Conservation (phyloP, 2,888 invertebrate species). For the Prosopocoilus inquinatus region DNA sequence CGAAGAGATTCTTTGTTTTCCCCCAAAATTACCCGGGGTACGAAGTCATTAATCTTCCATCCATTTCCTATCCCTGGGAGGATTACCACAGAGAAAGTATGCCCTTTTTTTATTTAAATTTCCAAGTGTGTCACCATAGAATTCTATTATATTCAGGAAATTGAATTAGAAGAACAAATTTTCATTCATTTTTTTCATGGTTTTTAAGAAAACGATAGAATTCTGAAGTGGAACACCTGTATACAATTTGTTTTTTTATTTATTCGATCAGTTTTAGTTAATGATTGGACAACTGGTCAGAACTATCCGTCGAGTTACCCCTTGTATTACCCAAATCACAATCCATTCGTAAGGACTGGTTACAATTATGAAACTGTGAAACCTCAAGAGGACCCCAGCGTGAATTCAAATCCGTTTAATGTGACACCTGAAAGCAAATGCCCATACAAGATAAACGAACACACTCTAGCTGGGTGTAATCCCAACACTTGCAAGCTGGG, state of each 20-base stretch:
- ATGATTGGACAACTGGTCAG: slow-evolving; percentile 12
- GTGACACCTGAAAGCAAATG: not conserved
- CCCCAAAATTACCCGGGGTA: slow-evolving; percentile 44
- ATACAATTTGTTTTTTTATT: not conserved
- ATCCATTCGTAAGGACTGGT: not conserved
- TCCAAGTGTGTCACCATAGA: too few relatives aligned
- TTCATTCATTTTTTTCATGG: too few relatives aligned
- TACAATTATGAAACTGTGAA: not conserved
- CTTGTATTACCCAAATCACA: too few relatives aligned
- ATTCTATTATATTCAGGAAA: too few relatives aligned
- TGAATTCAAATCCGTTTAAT: not conserved
- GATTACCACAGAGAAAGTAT: too few relatives aligned
- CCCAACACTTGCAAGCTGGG: not conserved
- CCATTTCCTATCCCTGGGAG: too few relatives aligned
- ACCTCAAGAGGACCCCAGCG: not conserved
- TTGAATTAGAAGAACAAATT: too few relatives aligned
- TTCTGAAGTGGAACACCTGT: not conserved
- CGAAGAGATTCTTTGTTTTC: slow-evolving; percentile 42
- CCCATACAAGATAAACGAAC: not conserved
- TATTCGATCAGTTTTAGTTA: slow-evolving; percentile 6
- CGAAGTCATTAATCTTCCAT: slow-evolving; percentile 34
- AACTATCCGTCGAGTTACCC: slow-evolving; percentile 1
- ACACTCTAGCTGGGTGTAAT: not conserved
- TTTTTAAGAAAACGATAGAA: too few relatives aligned
- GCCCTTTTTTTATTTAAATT: too few relatives aligned